phyloP scores from a whole-genome alignment of 2,888 invertebrate species.

The Andrena bicolor region DNA sequence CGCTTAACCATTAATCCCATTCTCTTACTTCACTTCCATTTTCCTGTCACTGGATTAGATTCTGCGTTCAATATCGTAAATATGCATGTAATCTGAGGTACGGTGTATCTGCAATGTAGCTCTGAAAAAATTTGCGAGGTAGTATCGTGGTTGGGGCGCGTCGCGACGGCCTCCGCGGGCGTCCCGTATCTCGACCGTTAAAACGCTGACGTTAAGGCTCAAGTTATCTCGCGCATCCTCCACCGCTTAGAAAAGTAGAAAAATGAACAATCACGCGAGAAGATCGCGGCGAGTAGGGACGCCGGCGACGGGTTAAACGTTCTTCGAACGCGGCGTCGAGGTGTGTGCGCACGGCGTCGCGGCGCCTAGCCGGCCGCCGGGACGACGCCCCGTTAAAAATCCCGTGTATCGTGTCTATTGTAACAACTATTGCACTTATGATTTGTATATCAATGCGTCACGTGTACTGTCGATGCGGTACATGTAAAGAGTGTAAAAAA shows the following conservation, averaged over 20 bases:
- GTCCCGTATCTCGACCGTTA: conserved; percentile 8
- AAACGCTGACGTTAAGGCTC: conserved; percentile 36
- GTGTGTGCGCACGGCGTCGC: neutral
- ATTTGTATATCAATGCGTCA: conserved; percentile 75
- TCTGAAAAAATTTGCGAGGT: conserved; percentile 79
- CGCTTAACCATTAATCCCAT: conserved; percentile 7
- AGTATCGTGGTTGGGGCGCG: conserved; percentile 73
- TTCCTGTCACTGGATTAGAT: conserved; percentile 45
- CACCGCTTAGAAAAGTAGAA: neutral
- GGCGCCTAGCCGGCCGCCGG: conserved; percentile 38
- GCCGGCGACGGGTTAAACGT: neutral
- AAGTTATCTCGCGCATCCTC: conserved; percentile 17
- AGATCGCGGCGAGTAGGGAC: neutral
- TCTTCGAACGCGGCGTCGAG: neutral
- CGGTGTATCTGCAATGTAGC: conserved; percentile 66
- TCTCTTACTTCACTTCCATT: conserved; percentile 7
- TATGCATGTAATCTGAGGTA: conserved; percentile 72
- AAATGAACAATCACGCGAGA: neutral
- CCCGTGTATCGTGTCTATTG: conserved; percentile 80
- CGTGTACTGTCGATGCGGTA: conserved; percentile 32
- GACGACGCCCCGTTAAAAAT: conserved; percentile 52
- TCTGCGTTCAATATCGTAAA: conserved; percentile 59
- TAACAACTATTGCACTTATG: conserved; percentile 85
- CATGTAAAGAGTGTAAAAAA: conserved; percentile 11
- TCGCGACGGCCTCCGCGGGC: conserved; percentile 56